Evolutionary conservation across 1,140 invertebrate genomes (phyloP), one percentile per base, ranked within the genome.

Genomic region (Steinernema khuongi): DNA sequence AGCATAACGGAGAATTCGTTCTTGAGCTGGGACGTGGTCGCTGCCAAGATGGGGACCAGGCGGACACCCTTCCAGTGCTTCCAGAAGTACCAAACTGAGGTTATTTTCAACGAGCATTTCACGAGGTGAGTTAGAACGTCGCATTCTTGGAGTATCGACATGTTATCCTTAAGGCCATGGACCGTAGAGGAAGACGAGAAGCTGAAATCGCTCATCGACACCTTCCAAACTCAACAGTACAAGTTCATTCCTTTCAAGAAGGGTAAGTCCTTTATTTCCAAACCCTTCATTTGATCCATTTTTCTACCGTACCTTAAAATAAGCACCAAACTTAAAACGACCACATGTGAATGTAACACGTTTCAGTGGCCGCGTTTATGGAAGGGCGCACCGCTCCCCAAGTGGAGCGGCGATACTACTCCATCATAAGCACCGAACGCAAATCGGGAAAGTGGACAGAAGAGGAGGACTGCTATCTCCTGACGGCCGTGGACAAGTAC

Each of bases 61-160:
- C 73, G 86, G 41, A 85, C 85, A 50, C 75, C 86, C 1, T 86
- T 81, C 60, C 85, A 86, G 44, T 86, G 85, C 72, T 68, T 86
- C n/a, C 83, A 85, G 76, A 81, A 83, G 73, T 86, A 83, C 68
- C 84, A 86, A 60, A 77, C 78, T 26, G 78, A 83, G 67, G 73
- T 86, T 14, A 82, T 81, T 72, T 28, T 75, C n/a, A 75, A 78
- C 19, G 78, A 73, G 67, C 68, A 71, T 19, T 26, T 67, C 22
- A 36, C 70, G 19, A 71, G 29, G 44, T 71, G 1, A 44, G 26
- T 18, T 17, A 26, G 30, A 2, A 67, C 4, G 1, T 33, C 19
- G 33, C 32, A 41, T 68, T 68, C 28, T 68, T 19, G 31, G 0
- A 4, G 28, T 33, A 30, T 32, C 30, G 0, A 17, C 19, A 33